Base-by-base conservation (phyloP, 2,888 invertebrate genomes). In the Lochmaea crataegi region DNA sequence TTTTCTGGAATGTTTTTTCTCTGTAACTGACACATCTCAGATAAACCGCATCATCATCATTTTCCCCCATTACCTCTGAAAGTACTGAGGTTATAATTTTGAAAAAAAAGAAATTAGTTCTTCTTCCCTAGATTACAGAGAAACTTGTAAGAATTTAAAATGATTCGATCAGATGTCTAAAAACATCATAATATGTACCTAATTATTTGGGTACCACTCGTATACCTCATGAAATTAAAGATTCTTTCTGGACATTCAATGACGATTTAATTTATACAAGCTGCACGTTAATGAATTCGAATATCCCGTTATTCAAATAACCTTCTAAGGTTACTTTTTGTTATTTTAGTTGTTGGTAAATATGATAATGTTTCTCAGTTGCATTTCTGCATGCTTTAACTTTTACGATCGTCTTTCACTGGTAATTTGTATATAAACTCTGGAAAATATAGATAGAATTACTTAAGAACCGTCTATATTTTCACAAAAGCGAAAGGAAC, bases 231-330 rank as follows among this genome's bases (percentile, higher is more conserved):
- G 4, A 5, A 32, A 32, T 32, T 32, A 53, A 42, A 42, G 42
- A 11, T 18, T 53, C 51, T 53, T 6, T 53, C 9, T 53, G 9
- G n/a, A 53, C 18, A 53, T n/a, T 16, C 9, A 16, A 53, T 18
- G 51, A 42, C 22, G 41, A 51, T 65, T 65, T 65, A 18, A 38
- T 56, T 41, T 22, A 32, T 53, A 64, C 11, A 22, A 16, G 32
- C 22, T 48, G 16, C 18, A 53, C 63, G 18, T 42, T 48, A 61
- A 68, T 63, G 53, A 38, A 68, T 68, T 68, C 58, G 11, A 16
- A 68, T 14, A 14, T 16, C 32, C 68, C 61, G 68, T 68, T 68
- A 68, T 63, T 32, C 53, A 16, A 57, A 41, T 53, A 61, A 57
- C 68, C 68, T 63, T 68, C 18, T 63, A 38, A 51, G 53, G 51